Conservation (phyloP, 2,113 vertebrate species). For the Sander lucioperca region DNA sequence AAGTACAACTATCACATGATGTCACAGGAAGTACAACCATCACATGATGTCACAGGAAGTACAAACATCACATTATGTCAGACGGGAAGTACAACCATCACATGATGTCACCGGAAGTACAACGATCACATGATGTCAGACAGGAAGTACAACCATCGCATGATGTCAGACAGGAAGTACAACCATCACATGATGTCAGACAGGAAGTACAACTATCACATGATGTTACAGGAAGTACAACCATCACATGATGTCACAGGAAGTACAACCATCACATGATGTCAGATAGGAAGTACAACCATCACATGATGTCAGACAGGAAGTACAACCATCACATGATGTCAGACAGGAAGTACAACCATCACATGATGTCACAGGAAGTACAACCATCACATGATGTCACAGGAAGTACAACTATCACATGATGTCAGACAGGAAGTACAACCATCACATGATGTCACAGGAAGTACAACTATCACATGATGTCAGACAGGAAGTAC, state of each 20-base stretch:
- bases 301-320: too few relatives aligned
- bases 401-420: background rate
- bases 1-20: background rate
- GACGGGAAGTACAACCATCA: too few relatives aligned
- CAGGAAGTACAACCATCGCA: too few relatives aligned
- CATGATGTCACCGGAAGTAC: slow-evolving; percentile 18
- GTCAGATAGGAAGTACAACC: slow-evolving; percentile 2
- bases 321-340: too few relatives aligned
- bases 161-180: slow-evolving; percentile 22
- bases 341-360: slow-evolving; percentile 8
- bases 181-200: background rate
- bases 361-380: too few relatives aligned
- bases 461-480: background rate
- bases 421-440: too few relatives aligned
- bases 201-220: too few relatives aligned
- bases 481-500: too few relatives aligned
- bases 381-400: too few relatives aligned
- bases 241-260: too few relatives aligned
- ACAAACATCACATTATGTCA: background rate
- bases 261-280: too few relatives aligned
- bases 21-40: too few relatives aligned
- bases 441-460: background rate
- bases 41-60: slow-evolving; percentile 16
- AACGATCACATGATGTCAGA: background rate
- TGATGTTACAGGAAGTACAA: slow-evolving; percentile 16